Conservation (phyloP, 37 sponge, comb jelly and placozoan genomes). For the Corticium candelabrum region DNA sequence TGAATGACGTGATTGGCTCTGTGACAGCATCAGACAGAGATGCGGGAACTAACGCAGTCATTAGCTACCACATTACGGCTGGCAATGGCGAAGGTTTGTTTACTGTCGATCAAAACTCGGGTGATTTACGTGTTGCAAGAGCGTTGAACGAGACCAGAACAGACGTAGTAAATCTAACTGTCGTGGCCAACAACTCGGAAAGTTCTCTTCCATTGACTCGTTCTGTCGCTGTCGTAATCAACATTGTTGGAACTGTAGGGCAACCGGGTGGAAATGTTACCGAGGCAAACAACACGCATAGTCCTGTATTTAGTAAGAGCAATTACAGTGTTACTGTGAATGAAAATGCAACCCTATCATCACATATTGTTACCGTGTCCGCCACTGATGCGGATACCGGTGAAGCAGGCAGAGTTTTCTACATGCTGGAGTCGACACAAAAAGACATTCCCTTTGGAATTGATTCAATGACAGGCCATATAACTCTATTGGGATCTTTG, state of each 20-base stretch:
- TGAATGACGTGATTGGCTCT: neutral
- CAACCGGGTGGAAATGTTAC: neutral
- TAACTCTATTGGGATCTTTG: conserved; percentile 13
- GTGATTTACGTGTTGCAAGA: neutral
- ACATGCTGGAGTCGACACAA: conserved; percentile 10
- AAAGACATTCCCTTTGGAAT: conserved; percentile 24
- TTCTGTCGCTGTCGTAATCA: neutral
- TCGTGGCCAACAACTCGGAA: neutral
- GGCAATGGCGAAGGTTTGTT: neutral
- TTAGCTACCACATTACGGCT: conserved; percentile 9
- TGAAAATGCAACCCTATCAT: neutral
- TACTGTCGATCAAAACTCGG: neutral
- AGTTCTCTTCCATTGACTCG: neutral
- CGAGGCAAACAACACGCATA: neutral
- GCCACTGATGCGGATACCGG: neutral
- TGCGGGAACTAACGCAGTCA: conserved; percentile 26
- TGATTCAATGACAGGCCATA: conserved; percentile 17
- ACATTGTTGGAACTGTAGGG: neutral
- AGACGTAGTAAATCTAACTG: too few species aligned
- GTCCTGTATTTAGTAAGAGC: neutral
- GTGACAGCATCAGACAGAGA: conserved; percentile 12
- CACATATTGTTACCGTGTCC: neutral
- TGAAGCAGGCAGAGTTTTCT: neutral
- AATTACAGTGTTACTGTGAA: conserved; percentile 1
- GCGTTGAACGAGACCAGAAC: neutral